Evolutionary conservation across 2,113 vertebrate genomes (phyloP), one percentile per base, ranked within the genome.

Genomic region (Oceanites oceanicus): DNA sequence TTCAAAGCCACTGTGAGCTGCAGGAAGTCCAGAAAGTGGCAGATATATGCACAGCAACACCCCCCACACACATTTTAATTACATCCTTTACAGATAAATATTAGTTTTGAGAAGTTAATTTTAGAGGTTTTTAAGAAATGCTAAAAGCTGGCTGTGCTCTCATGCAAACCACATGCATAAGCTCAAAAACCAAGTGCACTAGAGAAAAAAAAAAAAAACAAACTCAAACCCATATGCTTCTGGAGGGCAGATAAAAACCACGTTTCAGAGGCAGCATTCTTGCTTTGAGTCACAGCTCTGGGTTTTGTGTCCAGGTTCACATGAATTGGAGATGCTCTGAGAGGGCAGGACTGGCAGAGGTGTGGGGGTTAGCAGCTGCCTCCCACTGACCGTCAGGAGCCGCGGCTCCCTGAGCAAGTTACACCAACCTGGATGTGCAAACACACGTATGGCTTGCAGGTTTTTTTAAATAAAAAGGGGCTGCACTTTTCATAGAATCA

Each of bases 311-410:
- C 40, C 30, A 27, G 29, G 84, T 23, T 11, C 23, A 30, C 44
- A 3, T 2, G 0, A 1, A 32, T 0, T n/a, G 15, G 71, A 30
- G 72, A 52, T n/a, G 74, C 40, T 62, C 30, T 9, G n/a, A 5
- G 27, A 16, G 55, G 20, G 56, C 45, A 71, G 73, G 71, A 26
- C 7, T 11, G 53, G 13, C 45, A 5, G 19, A 21, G 44, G 38
- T 45, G 26, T 2, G 49, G 67, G 45, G 2, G 6, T 4, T 7
- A 11, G 10, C 21, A 55, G 53, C n/a, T 42, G 65, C 59, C 8
- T 22, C 56, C 50, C 29, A 11, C 25, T 3, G 44, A 7, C 14
- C 19, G 30, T 4, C 49, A 34, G 79, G 36, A 81, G 45, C 73
- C 8, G 9, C 47, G 34, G 36, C 42, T 70, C 68, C 61, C 44